phyloP scores from a whole-genome alignment of 2,888 invertebrate species.

The Hemistola chrysoprasaria region DNA sequence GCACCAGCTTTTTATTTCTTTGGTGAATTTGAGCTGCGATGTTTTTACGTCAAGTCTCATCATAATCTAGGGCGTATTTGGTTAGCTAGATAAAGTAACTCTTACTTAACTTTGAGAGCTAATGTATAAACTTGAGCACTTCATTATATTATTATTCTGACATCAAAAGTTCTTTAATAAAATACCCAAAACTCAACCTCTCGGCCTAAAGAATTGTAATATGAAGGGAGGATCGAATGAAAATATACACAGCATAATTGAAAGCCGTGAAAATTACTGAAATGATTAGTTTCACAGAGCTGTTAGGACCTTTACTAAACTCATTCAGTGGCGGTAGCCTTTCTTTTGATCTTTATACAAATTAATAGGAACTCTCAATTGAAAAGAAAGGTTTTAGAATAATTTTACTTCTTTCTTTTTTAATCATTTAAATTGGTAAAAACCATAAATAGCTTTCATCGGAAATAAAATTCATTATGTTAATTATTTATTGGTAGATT shows the following conservation, averaged over 20 bases:
- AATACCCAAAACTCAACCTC: slow-evolving; percentile 1
- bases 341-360: slow-evolving; percentile 24
- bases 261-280: slow-evolving; percentile 18
- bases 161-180: slow-evolving; percentile 4
- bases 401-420: too few species aligned
- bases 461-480: too few species aligned
- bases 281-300: slow-evolving; percentile 20
- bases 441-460: too few species aligned
- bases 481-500: too few species aligned
- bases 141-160: slow-evolving; percentile 1
- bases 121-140: background rate
- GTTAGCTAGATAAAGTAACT: too few species aligned
- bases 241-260: slow-evolving; percentile 20
- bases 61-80: too few species aligned
- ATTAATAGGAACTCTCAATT: slow-evolving; percentile 12
- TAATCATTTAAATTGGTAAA: background rate
- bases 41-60: too few species aligned
- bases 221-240: background rate
- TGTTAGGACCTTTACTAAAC: slow-evolving; percentile 5
- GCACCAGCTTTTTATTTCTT: too few species aligned
- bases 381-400: background rate
- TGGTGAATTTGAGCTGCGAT: too few species aligned
- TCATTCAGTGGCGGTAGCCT: slow-evolving; percentile 12
- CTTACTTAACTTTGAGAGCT: too few species aligned
- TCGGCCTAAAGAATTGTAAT: too few species aligned